Evolutionary conservation across 2,113 vertebrate genomes (phyloP).

Genomic region (Leucopsar rothschildi): DNA sequence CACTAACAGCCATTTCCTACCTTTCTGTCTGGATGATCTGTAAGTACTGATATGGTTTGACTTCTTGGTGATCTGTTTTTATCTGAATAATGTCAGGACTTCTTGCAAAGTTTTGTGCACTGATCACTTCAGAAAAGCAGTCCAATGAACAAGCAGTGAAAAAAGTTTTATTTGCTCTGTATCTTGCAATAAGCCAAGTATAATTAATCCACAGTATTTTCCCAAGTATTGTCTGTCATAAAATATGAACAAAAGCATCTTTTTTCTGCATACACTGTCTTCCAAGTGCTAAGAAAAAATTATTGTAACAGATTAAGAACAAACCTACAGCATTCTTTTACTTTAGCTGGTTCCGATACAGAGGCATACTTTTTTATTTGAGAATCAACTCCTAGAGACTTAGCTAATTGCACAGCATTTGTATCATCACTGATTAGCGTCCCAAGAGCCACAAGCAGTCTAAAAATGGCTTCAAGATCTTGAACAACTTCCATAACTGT

Average conservation of each 20-base stretch:
- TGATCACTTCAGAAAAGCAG: slow-evolving; percentile 8
- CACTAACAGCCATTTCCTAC: not conserved
- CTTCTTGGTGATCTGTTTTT: not conserved
- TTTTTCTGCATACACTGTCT: slow-evolving; percentile 18
- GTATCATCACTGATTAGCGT: slow-evolving; percentile 87
- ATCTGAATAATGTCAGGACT: not conserved
- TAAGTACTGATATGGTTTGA: not conserved
- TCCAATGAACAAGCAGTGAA: slow-evolving; percentile 47
- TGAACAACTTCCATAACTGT: slow-evolving; percentile 90
- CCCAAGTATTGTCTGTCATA: slow-evolving; percentile 49
- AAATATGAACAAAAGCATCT: slow-evolving; percentile 44
- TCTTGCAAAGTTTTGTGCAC: not conserved
- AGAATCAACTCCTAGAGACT: slow-evolving; percentile 89
- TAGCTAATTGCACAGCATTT: slow-evolving; percentile 89
- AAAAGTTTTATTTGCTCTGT: slow-evolving; percentile 66
- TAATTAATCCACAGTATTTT: slow-evolving; percentile 63
- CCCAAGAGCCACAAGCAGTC: slow-evolving; percentile 94
- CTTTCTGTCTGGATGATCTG: not conserved
- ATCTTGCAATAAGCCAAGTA: slow-evolving; percentile 17
- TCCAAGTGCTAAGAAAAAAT: not conserved
- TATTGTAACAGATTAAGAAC: slow-evolving; percentile 87
- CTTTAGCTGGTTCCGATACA: slow-evolving; percentile 91
- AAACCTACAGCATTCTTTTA: slow-evolving; percentile 91
- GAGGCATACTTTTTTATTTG: slow-evolving; percentile 91
- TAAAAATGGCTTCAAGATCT: slow-evolving; percentile 94